Base-by-base conservation (phyloP, 2,888 invertebrate genomes). In the Petrolisthes manimaculis region DNA sequence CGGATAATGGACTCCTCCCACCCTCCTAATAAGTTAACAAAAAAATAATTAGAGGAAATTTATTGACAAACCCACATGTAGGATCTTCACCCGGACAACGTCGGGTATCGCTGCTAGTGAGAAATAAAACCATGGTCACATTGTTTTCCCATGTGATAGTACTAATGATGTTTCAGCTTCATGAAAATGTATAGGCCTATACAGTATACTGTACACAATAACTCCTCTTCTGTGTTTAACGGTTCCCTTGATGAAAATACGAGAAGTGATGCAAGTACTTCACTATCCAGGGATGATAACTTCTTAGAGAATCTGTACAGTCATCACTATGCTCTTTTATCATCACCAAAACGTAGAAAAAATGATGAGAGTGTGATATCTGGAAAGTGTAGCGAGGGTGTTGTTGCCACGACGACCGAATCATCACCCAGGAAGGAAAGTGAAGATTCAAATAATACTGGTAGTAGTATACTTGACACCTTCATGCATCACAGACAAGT, bases 271-370 rank as follows among this genome's bases (percentile, higher is more conserved):
- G 55, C 88, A 8, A 84, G 74, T 78, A 83, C 9, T 74, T 51
- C 79, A 12, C 4, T 81, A 18, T 75, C 84, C 8, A 86, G 74
- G 77, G 71, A 71, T 5, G 71, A n/a, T n/a, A 71, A 71, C 21
- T n/a, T 88, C 37, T 24, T 84, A 56, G 88, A 88, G 56, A 88
- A 88, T 75, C 80, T 88, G n/a, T 88, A 84, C 71, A 84, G 84
- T 79, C 88, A 88, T 77, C 84, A 84, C 67, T 84, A 88, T 84
- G 88, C 88, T 61, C 74, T 88, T 37, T 53, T 84, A n/a, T 81
- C 88, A 18, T 84, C 88, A 5, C 88, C 88, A 12, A 88, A 88
- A 77, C 82, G 81, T 61, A 84, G 84, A 80, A 88, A 88, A 81
- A 9, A 71, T 6, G 88, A 88, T n/a, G 88, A 84, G 4, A 84